Percentiles rank a stretch among this genome's conserved stretches.
phyloP scores from a whole-genome alignment of 64 coral and sea anemone species.

The Hydrozoanthus tunicans region DNA sequence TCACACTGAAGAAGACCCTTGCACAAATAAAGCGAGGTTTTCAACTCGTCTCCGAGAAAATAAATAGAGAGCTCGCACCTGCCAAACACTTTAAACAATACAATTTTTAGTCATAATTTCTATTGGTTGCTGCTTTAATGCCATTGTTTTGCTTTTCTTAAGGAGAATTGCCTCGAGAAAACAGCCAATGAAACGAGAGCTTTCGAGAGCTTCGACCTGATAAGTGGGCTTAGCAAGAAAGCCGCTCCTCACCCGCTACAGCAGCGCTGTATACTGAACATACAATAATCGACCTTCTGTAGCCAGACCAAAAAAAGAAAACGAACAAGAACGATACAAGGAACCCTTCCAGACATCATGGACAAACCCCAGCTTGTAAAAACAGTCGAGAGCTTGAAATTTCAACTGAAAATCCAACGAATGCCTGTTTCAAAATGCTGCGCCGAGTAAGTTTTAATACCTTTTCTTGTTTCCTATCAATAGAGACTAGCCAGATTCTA shows the following conservation, averaged over 20 bases:
- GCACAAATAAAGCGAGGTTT: neutral
- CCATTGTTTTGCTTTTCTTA: conserved; percentile 35
- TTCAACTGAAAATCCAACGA: conserved; percentile 87
- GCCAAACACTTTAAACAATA: conserved; percentile 41
- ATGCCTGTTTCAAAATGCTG: conserved; percentile 93
- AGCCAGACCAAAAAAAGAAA: conserved; percentile 19
- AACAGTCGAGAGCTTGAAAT: conserved; percentile 94
- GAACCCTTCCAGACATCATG: conserved; percentile 50
- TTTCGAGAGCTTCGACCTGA: conserved; percentile 26
- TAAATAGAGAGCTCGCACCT: conserved; percentile 24
- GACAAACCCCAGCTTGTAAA: conserved; percentile 85
- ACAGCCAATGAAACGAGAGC: conserved; percentile 55
- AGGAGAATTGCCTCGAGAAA: conserved; percentile 31
- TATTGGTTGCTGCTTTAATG: conserved; percentile 45
- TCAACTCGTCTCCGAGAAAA: conserved; percentile 25
- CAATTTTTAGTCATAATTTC: conserved; percentile 19
- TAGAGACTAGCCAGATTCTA: conserved; percentile 19
- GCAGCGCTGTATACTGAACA: neutral
- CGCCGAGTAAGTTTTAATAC: conserved; percentile 79
- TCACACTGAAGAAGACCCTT: neutral
- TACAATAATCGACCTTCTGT: conserved; percentile 10
- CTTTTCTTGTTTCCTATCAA: conserved; percentile 20
- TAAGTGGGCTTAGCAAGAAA: neutral
- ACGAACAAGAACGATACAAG: neutral
- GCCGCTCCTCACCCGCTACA: conserved; percentile 47